Evolutionary conservation across 2,797 vertebrate genomes (phyloP).

Genomic region (Ctenosaura bakeri): DNA sequence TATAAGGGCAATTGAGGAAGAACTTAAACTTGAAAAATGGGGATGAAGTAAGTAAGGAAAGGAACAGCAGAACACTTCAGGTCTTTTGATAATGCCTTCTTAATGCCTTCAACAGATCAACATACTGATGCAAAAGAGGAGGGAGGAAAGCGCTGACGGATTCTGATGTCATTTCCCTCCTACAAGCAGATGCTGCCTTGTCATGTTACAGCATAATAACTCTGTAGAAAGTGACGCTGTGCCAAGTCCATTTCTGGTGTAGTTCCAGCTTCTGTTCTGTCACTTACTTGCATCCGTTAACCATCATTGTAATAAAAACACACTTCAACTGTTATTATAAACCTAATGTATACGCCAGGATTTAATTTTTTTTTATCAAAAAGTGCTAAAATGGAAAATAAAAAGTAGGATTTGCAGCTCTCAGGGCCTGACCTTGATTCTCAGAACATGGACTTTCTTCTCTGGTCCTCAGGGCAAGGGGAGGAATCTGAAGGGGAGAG

Average conservation of each 20-base stretch:
- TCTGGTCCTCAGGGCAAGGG: no score
- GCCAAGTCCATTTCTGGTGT: not conserved
- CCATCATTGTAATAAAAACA: not conserved
- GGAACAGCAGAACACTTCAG: slow-evolving; percentile 4
- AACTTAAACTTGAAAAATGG: no score
- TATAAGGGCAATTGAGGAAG: no score
- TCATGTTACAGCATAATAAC: not conserved
- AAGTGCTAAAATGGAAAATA: no score
- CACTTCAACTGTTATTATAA: not conserved
- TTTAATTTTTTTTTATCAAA: no score
- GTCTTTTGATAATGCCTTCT: not conserved
- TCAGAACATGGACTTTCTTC: no score
- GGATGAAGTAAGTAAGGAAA: no score
- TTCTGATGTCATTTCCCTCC: not conserved
- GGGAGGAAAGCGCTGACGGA: no score
- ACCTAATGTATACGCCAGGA: no score
- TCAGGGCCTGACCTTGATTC: no score
- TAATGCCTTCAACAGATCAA: not conserved
- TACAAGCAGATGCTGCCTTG: not conserved
- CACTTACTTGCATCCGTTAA: not conserved
- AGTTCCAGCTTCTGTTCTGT: not conserved
- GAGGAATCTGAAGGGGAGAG: no score
- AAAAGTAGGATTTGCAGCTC: no score
- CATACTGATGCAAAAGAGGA: not conserved
- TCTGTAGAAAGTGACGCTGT: not conserved